Conservation (phyloP, 2,888 invertebrate species). For the Torymus tubicola region DNA sequence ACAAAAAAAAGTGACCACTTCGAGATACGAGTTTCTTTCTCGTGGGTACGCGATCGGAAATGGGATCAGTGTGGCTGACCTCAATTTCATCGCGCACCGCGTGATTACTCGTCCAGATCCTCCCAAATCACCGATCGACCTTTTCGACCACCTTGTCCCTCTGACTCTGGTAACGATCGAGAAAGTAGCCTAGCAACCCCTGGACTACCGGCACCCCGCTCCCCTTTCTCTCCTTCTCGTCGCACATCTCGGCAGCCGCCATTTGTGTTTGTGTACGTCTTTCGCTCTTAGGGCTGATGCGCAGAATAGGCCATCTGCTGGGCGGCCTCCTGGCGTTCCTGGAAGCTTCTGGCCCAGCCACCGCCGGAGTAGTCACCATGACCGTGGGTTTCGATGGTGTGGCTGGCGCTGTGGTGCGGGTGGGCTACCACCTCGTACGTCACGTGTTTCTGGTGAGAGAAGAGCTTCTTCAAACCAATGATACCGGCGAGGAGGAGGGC, state of each 20-base stretch:
- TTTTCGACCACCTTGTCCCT: too few relatives aligned
- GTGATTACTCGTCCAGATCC: too few relatives aligned
- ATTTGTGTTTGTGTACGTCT: too few relatives aligned
- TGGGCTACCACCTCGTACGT: slow-evolving; percentile 87
- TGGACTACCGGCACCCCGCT: not conserved
- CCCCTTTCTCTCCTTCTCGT: slow-evolving; percentile 8
- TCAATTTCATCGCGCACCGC: not conserved
- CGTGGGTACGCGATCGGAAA: not conserved
- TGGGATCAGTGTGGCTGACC: not conserved
- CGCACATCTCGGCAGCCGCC: slow-evolving; percentile 5
- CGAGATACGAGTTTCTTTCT: slow-evolving; percentile 13
- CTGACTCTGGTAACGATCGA: too few relatives aligned
- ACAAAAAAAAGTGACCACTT: slow-evolving; percentile 11
- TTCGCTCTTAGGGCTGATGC: slow-evolving; percentile 70
- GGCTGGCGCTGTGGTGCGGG: slow-evolving; percentile 81
- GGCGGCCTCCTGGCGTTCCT: slow-evolving; percentile 76
- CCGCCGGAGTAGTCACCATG: slow-evolving; percentile 79
- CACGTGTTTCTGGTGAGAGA: slow-evolving; percentile 85
- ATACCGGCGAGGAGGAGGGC: slow-evolving; percentile 88
- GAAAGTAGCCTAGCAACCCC: too few relatives aligned
- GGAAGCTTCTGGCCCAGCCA: slow-evolving; percentile 81
- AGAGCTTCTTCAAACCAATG: slow-evolving; percentile 89
- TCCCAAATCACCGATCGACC: too few relatives aligned
- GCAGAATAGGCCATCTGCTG: slow-evolving; percentile 82
- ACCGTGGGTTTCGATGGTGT: slow-evolving; percentile 74